Base-by-base conservation (phyloP, 2,888 invertebrate species). In the Galerucella pusilla region DNA sequence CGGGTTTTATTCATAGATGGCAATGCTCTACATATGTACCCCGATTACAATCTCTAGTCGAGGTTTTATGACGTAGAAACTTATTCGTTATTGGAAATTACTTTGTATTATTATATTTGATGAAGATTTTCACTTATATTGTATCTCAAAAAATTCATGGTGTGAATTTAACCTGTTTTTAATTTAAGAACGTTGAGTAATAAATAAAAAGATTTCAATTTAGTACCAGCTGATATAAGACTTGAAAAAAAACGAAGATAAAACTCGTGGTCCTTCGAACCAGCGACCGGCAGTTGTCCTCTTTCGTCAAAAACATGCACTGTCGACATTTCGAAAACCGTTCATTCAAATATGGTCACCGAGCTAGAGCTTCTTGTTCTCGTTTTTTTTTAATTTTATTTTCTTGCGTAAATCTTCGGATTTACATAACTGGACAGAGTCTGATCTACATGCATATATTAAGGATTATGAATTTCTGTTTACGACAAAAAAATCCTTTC, bases 321-420 rank as follows among this genome's bases (percentile, higher is more conserved):
- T 75, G 75, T 77, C 76, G 73, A 75, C 77, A 71, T 74, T 75
- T 60, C 69, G 76, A 70, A 75, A 74, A 75, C 73, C 68, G 75
- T 76, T 73, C 71, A 75, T 76, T 75, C 76, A 73, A 76, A 75
- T 76, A 78, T 74, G 78, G 71, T 75, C 76, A 76, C 64, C 61
- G 52, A 7, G 7, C 64, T 54, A 69, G 52, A 69, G 52, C 54
- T 71, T 64, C 71, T 64, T 14, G 66, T 35, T 66, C 52, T 66
- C 12, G 12, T 25, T 63, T 49, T 54, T 66, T 71, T 28, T 65
- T 70, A 20, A 20, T 63, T 54, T 54, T 64, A n/a, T 64, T 71
- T 20, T 42, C 71, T 74, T 74, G 61, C 70, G 68, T 74, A 70
- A 70, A 74, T 66, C 66, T 74, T 65, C 35, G 59, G 35, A 74